Percentiles rank a stretch among this genome's conserved stretches.
phyloP scores from a whole-genome alignment of 2,797 vertebrate species.

The Crocodylus rhombifer region DNA sequence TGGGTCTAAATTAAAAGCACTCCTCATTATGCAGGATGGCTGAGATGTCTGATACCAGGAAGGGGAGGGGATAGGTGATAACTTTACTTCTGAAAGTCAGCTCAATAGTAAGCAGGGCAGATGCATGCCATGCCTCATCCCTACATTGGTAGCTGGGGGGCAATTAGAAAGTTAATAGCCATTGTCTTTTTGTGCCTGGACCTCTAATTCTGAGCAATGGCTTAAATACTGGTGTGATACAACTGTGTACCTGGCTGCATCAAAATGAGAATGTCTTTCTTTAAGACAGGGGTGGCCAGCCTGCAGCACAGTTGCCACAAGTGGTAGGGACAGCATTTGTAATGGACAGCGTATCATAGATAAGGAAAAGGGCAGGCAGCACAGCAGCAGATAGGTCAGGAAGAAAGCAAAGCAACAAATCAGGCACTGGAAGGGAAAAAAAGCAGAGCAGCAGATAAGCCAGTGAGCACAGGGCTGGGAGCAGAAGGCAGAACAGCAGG shows the following conservation, averaged over 20 bases:
- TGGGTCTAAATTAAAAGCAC: slow-evolving; percentile 1
- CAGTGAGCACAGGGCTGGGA: too few relatives aligned
- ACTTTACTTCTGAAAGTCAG: slow-evolving; percentile 42
- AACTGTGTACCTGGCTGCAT: slow-evolving; percentile 28
- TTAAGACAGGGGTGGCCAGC: too few relatives aligned
- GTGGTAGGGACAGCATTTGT: too few relatives aligned
- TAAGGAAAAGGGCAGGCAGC: too few relatives aligned
- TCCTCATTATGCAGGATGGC: neutral
- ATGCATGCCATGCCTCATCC: slow-evolving; percentile 65
- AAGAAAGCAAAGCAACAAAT: too few relatives aligned
- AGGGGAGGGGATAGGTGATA: slow-evolving; percentile 7
- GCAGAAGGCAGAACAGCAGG: too few relatives aligned
- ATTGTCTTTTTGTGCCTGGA: slow-evolving; percentile 41
- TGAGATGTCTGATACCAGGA: slow-evolving; percentile 6
- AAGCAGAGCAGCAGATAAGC: too few relatives aligned
- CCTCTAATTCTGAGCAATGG: slow-evolving; percentile 40
- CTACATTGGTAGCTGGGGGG: slow-evolving; percentile 26
- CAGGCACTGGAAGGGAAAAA: too few relatives aligned
- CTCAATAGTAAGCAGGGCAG: slow-evolving; percentile 62
- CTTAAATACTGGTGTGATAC: slow-evolving; percentile 21
- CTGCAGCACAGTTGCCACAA: too few relatives aligned
- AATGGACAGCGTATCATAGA: too few relatives aligned
- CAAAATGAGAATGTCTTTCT: slow-evolving; percentile 37
- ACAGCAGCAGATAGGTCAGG: too few relatives aligned
- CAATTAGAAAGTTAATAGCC: slow-evolving; percentile 35